Percentiles rank a stretch among this genome's conserved stretches.
Evolutionary conservation across 2,113 vertebrate genomes (phyloP).

Genomic region (Scortum barcoo): DNA sequence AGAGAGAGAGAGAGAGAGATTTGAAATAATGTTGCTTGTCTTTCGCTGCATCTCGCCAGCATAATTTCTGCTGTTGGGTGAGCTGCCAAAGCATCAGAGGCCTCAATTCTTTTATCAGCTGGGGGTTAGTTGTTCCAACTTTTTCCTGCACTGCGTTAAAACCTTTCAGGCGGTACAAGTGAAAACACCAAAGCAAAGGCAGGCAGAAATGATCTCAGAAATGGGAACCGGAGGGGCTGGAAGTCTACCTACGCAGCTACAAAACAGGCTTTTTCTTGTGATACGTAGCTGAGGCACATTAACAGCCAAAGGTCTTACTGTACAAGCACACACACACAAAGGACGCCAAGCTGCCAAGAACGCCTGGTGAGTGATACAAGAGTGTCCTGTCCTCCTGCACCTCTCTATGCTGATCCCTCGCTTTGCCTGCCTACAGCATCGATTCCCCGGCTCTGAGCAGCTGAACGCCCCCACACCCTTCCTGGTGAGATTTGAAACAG

Average conservation of each 20-base stretch:
- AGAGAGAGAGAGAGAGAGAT: slow-evolving; percentile 16
- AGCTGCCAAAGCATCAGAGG: not conserved
- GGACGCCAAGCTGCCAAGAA: slow-evolving; percentile 67
- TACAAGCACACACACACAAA: slow-evolving; percentile 36
- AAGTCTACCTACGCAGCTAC: slow-evolving; percentile 45
- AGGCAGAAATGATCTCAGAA: slow-evolving; percentile 30
- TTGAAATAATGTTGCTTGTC: slow-evolving; percentile 26
- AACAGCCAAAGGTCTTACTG: slow-evolving; percentile 30
- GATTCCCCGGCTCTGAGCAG: slow-evolving; percentile 61
- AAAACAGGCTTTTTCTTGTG: slow-evolving; percentile 35
- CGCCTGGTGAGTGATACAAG: slow-evolving; percentile 51
- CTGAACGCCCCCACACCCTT: slow-evolving; percentile 66
- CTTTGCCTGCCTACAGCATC: slow-evolving; percentile 62
- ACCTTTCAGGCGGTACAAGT: not conserved
- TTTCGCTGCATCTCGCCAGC: slow-evolving; percentile 7
- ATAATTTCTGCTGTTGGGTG: not conserved
- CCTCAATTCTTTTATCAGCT: slow-evolving; percentile 1
- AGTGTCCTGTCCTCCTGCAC: slow-evolving; percentile 52
- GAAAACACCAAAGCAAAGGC: slow-evolving; percentile 26
- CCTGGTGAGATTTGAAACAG: slow-evolving; percentile 59
- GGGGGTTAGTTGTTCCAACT: slow-evolving; percentile 10
- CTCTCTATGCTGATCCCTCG: slow-evolving; percentile 52
- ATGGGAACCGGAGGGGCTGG: slow-evolving; percentile 1
- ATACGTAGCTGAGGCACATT: slow-evolving; percentile 29
- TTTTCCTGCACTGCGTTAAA: slow-evolving; percentile 23